Base-by-base conservation (phyloP, 2,797 vertebrate species). In the Novumbra hubbsi region DNA sequence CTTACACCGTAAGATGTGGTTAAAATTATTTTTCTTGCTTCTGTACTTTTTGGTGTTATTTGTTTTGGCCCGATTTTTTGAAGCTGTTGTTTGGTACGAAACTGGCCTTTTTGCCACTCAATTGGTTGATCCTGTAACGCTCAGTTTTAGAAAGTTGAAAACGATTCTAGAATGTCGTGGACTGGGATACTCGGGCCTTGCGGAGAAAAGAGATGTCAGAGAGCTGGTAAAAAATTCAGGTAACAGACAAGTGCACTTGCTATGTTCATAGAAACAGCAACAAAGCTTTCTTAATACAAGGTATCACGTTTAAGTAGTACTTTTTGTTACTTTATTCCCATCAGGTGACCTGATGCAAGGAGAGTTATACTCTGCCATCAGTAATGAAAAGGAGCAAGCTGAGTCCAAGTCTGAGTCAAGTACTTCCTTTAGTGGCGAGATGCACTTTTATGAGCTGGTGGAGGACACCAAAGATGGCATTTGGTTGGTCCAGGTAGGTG, bases 401-500 rank as follows among this genome's bases (percentile, higher is more conserved):
- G 96, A 96, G 48, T 92, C 94, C 0, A 91, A 95, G 71, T 92
- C 94, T 0, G 92, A 95, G 72, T 93, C 93, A 83, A 95, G 95
- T 85, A 98, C 96, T 34, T 94, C 96, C 85, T 99, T 99, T 77
- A 99, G 93, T 78, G 97, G 97, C 79, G 97, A 99, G 88, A 96
- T 98, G 94, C 98, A 99, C 89, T 99, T 99, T 89, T 99, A 98
- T 81, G 98, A 99, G 78, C 88, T 98, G 62, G 98, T 99, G 72
- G 97, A 99, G 89, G 97, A 99, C 87, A 99, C 98, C 1, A 99
- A 99, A 88, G 98, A 99, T 83, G 97, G 98, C 45, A 98, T 99
- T 90, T 99, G 98, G 98, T 92, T 99, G 79, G 94, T 99, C 86
- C 97, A 99, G 97, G 96, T 96, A 93, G 60, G 34, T 3, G 14